Evolutionary conservation across 2,113 vertebrate genomes (phyloP), one percentile per base, ranked within the genome.

Genomic region (Prinia subflava): DNA sequence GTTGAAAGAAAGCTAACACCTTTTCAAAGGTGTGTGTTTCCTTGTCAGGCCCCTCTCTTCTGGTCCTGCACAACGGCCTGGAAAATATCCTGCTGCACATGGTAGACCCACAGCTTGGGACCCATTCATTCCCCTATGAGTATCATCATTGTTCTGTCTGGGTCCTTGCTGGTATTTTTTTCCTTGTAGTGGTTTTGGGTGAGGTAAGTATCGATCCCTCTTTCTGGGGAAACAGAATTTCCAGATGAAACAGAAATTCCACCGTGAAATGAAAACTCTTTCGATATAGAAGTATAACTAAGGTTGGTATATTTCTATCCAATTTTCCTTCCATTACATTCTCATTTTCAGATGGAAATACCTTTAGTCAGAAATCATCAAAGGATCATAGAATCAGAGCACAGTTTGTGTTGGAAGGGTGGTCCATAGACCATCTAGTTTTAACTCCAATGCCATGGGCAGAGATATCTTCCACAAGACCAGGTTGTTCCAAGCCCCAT

Each of bases 41-140:
- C 67, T 73, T 60, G 55, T 73, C 20, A 89, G 19, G 13, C 17
- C 27, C 7, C 49, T 85, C 42, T 84, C 13, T 83, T 80, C 49
- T 73, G 55, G 46, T 65, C 10, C 24, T 15, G 6, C 20, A 42
- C 41, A 89, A 13, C 39, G 71, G 44, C 15, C 35, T 71, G 33
- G 28, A 42, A 21, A 73, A 50, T 52, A 27, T 64, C 25, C 70
- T 92, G 35, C 21, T 2, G 1, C 21, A 44, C 17, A 5, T 7
- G 15, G 23, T 35, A 60, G 30, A 68, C 11, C 23, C 21, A 30
- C 25, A 78, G 31, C 25, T 31, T 77, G 79, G 47, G 39, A 39
- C 39, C 47, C 13, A 65, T 20, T 80, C 0, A 0, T 23, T 79
- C 70, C 4, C 3, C 28, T 10, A 2, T 19, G 7, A 60, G 7